Evolutionary conservation across 2,888 invertebrate species (phyloP), one percentile per base, ranked within the genome.

Genomic region (Metellina segmentata): DNA sequence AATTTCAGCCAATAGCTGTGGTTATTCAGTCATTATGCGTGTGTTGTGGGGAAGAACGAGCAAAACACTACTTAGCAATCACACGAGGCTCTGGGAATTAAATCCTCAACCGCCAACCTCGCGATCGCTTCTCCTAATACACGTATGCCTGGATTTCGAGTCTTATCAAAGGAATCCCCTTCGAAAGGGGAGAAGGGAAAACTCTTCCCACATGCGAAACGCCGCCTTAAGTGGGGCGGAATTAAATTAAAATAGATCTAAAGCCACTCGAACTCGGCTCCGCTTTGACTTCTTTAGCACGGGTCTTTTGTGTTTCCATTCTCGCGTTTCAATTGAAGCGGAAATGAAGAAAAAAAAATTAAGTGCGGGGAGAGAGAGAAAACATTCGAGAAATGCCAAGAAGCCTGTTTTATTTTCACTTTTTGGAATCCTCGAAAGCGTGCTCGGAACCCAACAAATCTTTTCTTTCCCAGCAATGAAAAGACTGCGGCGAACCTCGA

Each of bases 351-450:
- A 34, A 34, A 34, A 34, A 34, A 34, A 34, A 34, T 34, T 34
- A 34, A 34, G 61, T 11, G 16, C 61, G 61, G 61, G 61, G 61
- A 61, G 16, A 9, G 9, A 61, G 61, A 16, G 61, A 34, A 34
- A 34, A 34, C 34, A 34, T 34, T 34, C 34, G 34, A 34, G 61
- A 61, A 61, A 16, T 16, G 61, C 61, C 7, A 61, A 61, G 16
- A 16, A 61, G n/a, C n/a, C 53, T 75, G 61, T 85, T 85, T 85
- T 85, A 85, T 75, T 85, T 85, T 85, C 85, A 85, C 85, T 85
- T 75, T 48, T n/a, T n/a, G 13, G 1, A 20, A 1, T 71, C 70
- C 82, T 70, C 20, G 8, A 71, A 11, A 61, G 69, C 69, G 61
- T 20, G 20, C 53, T 19, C 34, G 13, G 19, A 34, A 6, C n/a